Base-by-base conservation (phyloP, 2,797 vertebrate species). In the Chloroceryle amazona region DNA sequence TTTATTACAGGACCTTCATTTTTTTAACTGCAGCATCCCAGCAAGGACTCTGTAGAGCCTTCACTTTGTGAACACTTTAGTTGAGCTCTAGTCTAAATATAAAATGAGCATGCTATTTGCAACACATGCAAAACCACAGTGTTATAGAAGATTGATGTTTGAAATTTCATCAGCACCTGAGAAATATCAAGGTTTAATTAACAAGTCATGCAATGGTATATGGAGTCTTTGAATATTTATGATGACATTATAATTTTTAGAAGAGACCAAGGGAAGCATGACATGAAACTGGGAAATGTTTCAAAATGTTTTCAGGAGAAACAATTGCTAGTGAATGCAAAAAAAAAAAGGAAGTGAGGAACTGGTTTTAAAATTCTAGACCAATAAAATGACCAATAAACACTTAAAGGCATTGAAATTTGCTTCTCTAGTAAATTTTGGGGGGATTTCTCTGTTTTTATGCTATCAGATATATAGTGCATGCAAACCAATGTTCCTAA, bases 151-250 rank as follows among this genome's bases (percentile, higher is more conserved):
- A 97, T 42, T 95, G 92, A 97, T 93, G 55, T 66, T 87, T 93
- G 82, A 95, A 93, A 91, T 90, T 96, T 93, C 22, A 13, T 88
- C 49, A 84, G 74, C 85, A 97, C 89, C 89, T 96, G 93, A 97
- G 87, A 97, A 97, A 94, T 94, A 96, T 81, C 89, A 91, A 93
- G 78, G 78, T 97, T 97, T 97, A 97, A 97, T 97, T 97, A 97
- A 94, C 90, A 94, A 96, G 85, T 75, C 91, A 91, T 93, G 91
- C 49, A 25, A 39, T 70, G 66, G 78, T 84, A 63, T 96, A 75
- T 47, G 83, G 54, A 85, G 20, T n/a, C 62, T 94, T 90, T 97
- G 96, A 97, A 97, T 97, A 97, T 97, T 97, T 97, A 98, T 97
- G 94, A 91, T 81, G 57, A 72, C 73, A 96, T 97, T 96, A 95